Evolutionary conservation across 1,140 invertebrate genomes (phyloP).

Genomic region (Carcinoscorpius rotundicauda): DNA sequence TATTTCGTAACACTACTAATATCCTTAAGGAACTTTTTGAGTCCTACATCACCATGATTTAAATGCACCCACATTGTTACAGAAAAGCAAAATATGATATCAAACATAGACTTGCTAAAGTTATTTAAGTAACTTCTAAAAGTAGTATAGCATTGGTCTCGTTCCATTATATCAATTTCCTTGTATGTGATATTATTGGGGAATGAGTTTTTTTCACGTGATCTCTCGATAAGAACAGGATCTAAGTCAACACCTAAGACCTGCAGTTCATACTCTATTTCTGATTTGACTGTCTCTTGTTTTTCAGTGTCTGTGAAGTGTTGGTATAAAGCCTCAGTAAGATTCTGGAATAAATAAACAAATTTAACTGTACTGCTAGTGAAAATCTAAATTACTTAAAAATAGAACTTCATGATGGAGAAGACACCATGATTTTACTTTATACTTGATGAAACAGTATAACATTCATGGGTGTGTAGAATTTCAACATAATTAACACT

Average conservation of each 20-base stretch:
- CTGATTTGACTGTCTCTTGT: too few species aligned
- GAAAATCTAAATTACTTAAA: too few species aligned
- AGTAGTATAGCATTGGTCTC: slow-evolving; percentile 22
- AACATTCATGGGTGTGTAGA: too few species aligned
- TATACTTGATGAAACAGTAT: too few species aligned
- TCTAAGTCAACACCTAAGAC: slow-evolving; percentile 64
- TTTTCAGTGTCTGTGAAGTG: slow-evolving; percentile 35
- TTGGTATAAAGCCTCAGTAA: slow-evolving; percentile 45
- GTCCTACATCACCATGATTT: slow-evolving; percentile 58
- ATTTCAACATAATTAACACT: too few species aligned
- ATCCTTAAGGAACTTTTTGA: slow-evolving; percentile 39
- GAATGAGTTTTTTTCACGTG: slow-evolving; percentile 39
- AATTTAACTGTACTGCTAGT: slow-evolving; percentile 3
- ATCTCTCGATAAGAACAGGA: slow-evolving; percentile 49
- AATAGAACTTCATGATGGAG: too few species aligned
- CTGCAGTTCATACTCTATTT: slow-evolving; percentile 22
- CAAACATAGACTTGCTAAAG: slow-evolving; percentile 40
- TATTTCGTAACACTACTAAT: slow-evolving; percentile 42
- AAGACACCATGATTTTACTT: too few species aligned
- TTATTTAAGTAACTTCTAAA: slow-evolving; percentile 9
- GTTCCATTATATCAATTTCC: slow-evolving; percentile 47
- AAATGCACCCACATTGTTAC: slow-evolving; percentile 80
- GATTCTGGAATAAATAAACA: slow-evolving; percentile 38
- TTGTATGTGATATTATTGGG: slow-evolving; percentile 40
- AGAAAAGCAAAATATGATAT: slow-evolving; percentile 62